These are phyloP conservation scores for Drosophila sulfurigaster DNA, from an alignment of 1,140 invertebrate genomes.

Conservation along the genomic window DNA sequence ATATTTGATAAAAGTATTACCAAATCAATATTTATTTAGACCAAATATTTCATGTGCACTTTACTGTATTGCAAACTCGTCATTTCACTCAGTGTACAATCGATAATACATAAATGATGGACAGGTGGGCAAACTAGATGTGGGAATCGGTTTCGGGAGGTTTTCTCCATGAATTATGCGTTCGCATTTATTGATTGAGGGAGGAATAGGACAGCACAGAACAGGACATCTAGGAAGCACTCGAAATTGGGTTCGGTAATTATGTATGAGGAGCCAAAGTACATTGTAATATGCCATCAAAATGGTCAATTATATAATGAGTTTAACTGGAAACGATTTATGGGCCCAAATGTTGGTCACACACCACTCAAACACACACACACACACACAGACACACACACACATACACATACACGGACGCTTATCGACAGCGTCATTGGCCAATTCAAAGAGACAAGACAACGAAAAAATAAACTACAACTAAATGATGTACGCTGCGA, in stretches of 20 bases:
- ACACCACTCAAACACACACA: background rate
- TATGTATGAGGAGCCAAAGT: background rate
- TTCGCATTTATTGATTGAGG: constrained; percentile 68
- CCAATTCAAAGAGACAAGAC: constrained; percentile 27
- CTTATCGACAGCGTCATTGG: constrained; percentile 35
- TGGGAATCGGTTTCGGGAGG: background rate
- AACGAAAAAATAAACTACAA: background rate
- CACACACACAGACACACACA: background rate
- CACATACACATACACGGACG: background rate
- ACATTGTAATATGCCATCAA: constrained; percentile 14
- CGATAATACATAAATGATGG: constrained; percentile 8
- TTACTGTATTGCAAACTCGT: too few relatives aligned
- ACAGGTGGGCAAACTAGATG: background rate
- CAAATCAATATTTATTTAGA: too few relatives aligned
- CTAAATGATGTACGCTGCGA: background rate
- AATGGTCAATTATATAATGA: constrained; percentile 42
- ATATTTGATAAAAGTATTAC: too few relatives aligned
- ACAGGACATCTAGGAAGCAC: constrained; percentile 13
- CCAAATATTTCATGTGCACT: too few relatives aligned
- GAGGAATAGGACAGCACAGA: background rate
- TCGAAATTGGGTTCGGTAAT: constrained; percentile 22
- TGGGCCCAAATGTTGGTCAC: constrained; percentile 23
- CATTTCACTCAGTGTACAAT: too few relatives aligned
- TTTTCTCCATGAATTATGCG: constrained; percentile 68
- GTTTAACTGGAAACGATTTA: constrained; percentile 46